Evolutionary conservation across 2,888 invertebrate genomes (phyloP).

Genomic region (Dione vanillae): DNA sequence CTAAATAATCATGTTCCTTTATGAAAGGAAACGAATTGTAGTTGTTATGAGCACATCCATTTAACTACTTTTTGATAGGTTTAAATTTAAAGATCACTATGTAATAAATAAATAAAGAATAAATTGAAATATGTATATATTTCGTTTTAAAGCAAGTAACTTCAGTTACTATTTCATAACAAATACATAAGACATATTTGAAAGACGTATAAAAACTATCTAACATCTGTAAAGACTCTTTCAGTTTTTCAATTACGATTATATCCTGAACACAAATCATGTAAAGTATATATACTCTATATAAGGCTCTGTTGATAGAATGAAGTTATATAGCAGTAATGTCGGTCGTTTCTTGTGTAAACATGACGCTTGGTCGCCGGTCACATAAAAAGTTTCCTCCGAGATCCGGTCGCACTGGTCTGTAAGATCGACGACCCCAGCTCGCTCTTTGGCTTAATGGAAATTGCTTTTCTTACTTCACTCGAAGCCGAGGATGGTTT

Average conservation of each 20-base stretch:
- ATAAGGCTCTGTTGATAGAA: slow-evolving; percentile 47
- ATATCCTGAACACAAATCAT: slow-evolving; percentile 1
- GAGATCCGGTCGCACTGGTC: slow-evolving; percentile 80
- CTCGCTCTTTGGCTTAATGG: slow-evolving; percentile 79
- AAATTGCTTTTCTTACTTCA: slow-evolving; percentile 76
- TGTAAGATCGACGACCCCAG: slow-evolving; percentile 77
- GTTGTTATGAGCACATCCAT: too few relatives aligned
- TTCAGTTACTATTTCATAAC: background rate
- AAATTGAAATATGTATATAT: too few relatives aligned
- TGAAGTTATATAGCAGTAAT: slow-evolving; percentile 48
- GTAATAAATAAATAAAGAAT: too few relatives aligned
- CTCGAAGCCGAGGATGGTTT: slow-evolving; percentile 61
- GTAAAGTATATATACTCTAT: background rate
- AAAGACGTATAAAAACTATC: too few relatives aligned
- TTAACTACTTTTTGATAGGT: too few relatives aligned
- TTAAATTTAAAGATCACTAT: too few relatives aligned
- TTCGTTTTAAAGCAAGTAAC: too few relatives aligned
- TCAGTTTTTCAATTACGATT: too few relatives aligned
- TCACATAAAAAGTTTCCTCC: slow-evolving; percentile 76
- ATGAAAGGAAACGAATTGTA: too few relatives aligned
- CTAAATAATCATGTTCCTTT: too few relatives aligned
- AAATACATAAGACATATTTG: background rate
- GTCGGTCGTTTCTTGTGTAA: slow-evolving; percentile 67
- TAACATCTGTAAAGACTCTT: too few relatives aligned
- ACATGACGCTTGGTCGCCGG: slow-evolving; percentile 70